Conservation (phyloP, 1,140 invertebrate genomes). For the Trigoniulus corallinus region DNA sequence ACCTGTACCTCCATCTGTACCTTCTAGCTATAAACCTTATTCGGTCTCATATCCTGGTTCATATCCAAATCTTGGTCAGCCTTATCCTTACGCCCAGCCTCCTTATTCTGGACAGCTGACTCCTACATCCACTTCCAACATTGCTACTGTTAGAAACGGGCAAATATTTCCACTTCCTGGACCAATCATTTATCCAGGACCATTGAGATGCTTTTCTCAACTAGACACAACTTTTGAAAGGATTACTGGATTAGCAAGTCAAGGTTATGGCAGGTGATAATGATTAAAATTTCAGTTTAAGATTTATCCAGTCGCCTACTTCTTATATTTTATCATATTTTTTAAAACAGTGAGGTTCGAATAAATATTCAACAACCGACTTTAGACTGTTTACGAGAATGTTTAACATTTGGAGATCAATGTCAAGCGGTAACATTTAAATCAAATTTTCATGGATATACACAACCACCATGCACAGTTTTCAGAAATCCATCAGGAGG, state of each 20-base stretch:
- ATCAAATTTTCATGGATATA: no score
- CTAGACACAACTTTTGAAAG: neutral
- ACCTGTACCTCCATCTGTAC: neutral
- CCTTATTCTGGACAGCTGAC: no score
- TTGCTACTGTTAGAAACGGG: no score
- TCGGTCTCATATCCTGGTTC: no score
- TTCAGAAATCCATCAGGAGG: neutral
- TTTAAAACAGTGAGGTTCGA: neutral
- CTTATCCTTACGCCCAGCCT: neutral
- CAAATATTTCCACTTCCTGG: neutral
- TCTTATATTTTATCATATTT: neutral
- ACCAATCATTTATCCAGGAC: neutral
- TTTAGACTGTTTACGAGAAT: neutral
- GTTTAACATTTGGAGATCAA: neutral
- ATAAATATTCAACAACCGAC: neutral
- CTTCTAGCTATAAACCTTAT: neutral
- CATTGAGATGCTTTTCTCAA: neutral
- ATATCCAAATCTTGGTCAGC: neutral
- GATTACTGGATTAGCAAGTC: neutral
- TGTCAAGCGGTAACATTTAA: neutral
- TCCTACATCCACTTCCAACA: no score
- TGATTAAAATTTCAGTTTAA: neutral
- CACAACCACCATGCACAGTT: neutral
- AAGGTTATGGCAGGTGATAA: neutral
- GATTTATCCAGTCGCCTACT: no score